These are phyloP conservation scores for Caenorhabditis elegans DNA, from an alignment of 1,140 invertebrate species.

Conservation along the genomic window WBcel235 BX284605.5:10527501-10528000, in stretches of 20 bases:
- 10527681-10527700: too few relatives aligned
- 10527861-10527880: constrained; percentile 79
- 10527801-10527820: constrained; percentile 81
- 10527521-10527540: too few relatives aligned
- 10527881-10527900: constrained; percentile 2
- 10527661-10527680: too few relatives aligned
- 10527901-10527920: not conserved
- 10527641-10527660: too few relatives aligned
- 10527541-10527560: too few relatives aligned
- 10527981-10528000: constrained; percentile 73
- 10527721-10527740: too few relatives aligned
- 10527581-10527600: too few relatives aligned
- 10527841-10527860: constrained; percentile 83
- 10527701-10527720: too few relatives aligned
- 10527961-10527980: not conserved
- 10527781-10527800: constrained; percentile 74
- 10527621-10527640: too few relatives aligned
- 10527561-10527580: too few relatives aligned
- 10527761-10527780: not conserved
- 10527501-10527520: too few relatives aligned
- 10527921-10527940: not conserved
- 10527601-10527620: too few relatives aligned
- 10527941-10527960: not conserved
- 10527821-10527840: constrained; percentile 75
- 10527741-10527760: constrained; percentile 37